Base-by-base conservation (phyloP, 1,140 invertebrate species). In the Drosophila repleta region DNA sequence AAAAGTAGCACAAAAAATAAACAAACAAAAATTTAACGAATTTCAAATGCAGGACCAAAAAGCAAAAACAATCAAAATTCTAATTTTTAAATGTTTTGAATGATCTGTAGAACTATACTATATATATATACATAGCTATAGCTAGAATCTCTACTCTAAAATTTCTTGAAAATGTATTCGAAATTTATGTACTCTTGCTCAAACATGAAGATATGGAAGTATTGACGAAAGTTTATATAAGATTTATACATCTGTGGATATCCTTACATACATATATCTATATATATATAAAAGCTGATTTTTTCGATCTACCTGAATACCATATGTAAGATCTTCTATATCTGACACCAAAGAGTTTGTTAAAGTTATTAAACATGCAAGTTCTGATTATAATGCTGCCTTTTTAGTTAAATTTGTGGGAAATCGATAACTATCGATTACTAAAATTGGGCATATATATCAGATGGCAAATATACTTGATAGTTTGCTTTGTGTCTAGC, bases 21-120 rank as follows among this genome's bases (percentile, higher is more conserved):
- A 2, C 13, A 39, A 39, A 39, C 0, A 37, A 0, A 15, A n/a
- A 4, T n/a, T n/a, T 1, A 51, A 51, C 48, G 48, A 51, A 29
- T 32, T 51, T 51, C 24, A 51, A 51, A 32, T 29, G 48, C 48
- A 32, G 24, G 48, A 41, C 37, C 37, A 41, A 43, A 43, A 17
- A 35, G 2, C 29, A 13, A 35, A 35, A 41, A 43, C 17, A 17
- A 35, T 7, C 29, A 13, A 35, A 35, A 35, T 13, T 13, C 32
- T 35, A 35, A 35, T 35, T 2, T 35, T 35, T 35, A 35, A 13
- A 3, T n/a, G n/a, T n/a, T n/a, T n/a, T n/a, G n/a, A n/a, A n/a
- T 2, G 8, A 35, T 35, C 10, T 35, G 2, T 35, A 35, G 10
- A 35, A 35, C 32, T 35, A 3, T 13, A 35, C 32, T 35, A 35